These are phyloP conservation scores for Exocentrus adspersus DNA, from an alignment of 2,888 invertebrate genomes.

Conservation along the genomic window DNA sequence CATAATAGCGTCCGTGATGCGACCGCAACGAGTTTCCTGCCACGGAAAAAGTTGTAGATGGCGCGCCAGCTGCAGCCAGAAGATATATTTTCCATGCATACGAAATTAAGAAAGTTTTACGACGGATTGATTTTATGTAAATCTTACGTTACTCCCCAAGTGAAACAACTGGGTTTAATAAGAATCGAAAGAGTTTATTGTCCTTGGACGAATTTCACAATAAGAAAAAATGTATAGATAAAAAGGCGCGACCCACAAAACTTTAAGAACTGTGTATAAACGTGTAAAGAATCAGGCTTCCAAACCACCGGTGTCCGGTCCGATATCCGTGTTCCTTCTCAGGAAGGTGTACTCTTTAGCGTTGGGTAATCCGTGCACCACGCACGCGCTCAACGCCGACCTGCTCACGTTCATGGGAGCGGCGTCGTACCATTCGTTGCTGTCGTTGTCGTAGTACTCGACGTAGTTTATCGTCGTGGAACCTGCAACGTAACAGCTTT, in stretches of 20 bases:
- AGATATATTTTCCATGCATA: background rate
- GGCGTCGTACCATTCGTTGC: slow-evolving; percentile 74
- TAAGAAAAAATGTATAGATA: slow-evolving; percentile 50
- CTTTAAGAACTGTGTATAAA: slow-evolving; percentile 20
- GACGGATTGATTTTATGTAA: background rate
- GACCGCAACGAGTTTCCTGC: too few species aligned
- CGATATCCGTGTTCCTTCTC: slow-evolving; percentile 52
- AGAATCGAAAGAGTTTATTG: slow-evolving; percentile 35
- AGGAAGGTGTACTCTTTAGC: slow-evolving; percentile 72
- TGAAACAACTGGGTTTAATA: too few species aligned
- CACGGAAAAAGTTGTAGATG: background rate
- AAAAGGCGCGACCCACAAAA: slow-evolving; percentile 54
- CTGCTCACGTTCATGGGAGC: slow-evolving; percentile 84
- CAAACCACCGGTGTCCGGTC: slow-evolving; percentile 52
- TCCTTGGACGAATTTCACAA: slow-evolving; percentile 34
- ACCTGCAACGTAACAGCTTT: slow-evolving; percentile 69
- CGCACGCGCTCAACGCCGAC: slow-evolving; percentile 83
- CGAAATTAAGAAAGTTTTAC: background rate
- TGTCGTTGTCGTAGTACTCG: slow-evolving; percentile 76
- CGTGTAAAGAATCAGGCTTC: slow-evolving; percentile 29
- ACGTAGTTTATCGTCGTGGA: slow-evolving; percentile 78
- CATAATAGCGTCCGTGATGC: too few species aligned
- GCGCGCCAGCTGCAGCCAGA: background rate
- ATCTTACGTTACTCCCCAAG: too few species aligned
- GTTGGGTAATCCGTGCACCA: slow-evolving; percentile 76